Percentiles rank a stretch among this genome's conserved stretches.
Evolutionary conservation across 1,140 invertebrate species (phyloP).

Genomic region (Reticulitermes speratus): DNA sequence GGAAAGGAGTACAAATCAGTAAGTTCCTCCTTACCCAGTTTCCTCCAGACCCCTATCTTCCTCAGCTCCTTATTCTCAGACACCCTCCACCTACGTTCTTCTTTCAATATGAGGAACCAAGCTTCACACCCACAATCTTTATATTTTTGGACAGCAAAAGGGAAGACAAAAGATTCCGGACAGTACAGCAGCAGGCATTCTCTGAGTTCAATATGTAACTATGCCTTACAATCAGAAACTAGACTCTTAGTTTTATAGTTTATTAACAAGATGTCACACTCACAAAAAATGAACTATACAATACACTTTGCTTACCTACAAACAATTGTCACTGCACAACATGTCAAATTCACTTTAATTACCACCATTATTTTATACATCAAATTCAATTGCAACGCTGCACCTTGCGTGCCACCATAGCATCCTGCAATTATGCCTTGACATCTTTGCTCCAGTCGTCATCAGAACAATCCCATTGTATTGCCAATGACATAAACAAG

Average conservation of each 20-base stretch:
- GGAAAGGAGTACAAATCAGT: no score
- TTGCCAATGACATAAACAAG: background rate
- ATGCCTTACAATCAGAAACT: background rate
- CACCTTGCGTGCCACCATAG: background rate
- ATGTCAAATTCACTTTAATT: background rate
- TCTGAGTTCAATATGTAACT: background rate
- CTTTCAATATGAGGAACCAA: no score
- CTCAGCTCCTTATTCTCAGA: no score
- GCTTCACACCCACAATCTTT: no score
- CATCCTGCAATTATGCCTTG: background rate
- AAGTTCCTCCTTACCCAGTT: no score
- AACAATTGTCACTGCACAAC: background rate
- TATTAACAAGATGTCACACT: conserved; percentile 19
- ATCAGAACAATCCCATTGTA: no score
- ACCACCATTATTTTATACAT: background rate
- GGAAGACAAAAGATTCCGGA: no score
- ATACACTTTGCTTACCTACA: background rate
- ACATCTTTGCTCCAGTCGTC: background rate
- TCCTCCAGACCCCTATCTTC: no score
- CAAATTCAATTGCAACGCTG: background rate
- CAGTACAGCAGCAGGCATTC: no score
- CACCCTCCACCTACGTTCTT: no score
- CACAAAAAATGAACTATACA: conserved; percentile 4
- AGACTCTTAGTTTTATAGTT: background rate
- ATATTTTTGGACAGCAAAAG: no score